Evolutionary conservation across 2,113 vertebrate species (phyloP), one percentile per base, ranked within the genome.

Genomic region (Sus scrofa): DNA sequence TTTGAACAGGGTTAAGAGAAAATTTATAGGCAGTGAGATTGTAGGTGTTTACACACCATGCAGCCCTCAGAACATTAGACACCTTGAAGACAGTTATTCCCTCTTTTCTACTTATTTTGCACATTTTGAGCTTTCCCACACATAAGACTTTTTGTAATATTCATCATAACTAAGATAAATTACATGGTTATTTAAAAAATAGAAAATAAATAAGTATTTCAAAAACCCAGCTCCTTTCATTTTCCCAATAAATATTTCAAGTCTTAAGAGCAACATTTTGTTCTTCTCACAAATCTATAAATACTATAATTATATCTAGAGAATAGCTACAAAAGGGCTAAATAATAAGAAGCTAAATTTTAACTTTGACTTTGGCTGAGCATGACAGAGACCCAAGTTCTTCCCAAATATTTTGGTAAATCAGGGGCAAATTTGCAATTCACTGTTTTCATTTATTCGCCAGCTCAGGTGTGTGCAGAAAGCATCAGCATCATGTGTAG

Each of bases 131-230:
- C 16, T 89, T 50, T 34, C 27, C 68, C 89, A 91, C 19, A 70
- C 9, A 27, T n/a, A 27, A 86, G 65, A 63, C 18, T 24, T 68
- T 89, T 77, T 74, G 6, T 56, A 71, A 97, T 34, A 14, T 70
- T 54, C 37, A 88, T 88, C 89, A 32, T 73, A 91, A 56, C 16
- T 34, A 85, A 92, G 83, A 50, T 85, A 75, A 95, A 78, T 85
- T 71, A 63, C 18, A 50, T 81, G 18, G 9, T 65, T 20, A 71
- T 60, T 82, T 82, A n/a, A 95, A 65, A 32, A 24, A 58, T 75
- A 68, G 30, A 30, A 71, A 52, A 34, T 32, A 95, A 78, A n/a
- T 20, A 71, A 52, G 27, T 39, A 4, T 44, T 77, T 79, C 20
- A 86, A 94, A 88, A 50, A 75, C 13, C 24, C 18, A 93, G 6